Conservation (phyloP, 2,888 invertebrate genomes). For the Axea sp. region DNA sequence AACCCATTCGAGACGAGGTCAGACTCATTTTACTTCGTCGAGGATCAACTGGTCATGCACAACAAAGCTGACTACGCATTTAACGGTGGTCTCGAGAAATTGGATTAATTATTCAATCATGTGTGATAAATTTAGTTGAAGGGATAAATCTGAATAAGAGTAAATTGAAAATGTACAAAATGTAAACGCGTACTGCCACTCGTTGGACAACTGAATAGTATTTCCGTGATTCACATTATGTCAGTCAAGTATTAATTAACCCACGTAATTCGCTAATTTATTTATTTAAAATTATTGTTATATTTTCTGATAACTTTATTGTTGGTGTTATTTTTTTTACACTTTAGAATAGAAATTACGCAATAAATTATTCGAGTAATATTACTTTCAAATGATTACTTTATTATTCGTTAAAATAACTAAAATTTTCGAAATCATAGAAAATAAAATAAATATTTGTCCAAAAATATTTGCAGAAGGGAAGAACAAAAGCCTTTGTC, state of each 20-base stretch:
- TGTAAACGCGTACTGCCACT: conserved; percentile 36
- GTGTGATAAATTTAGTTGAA: no score
- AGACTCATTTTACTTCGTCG: conserved; percentile 99
- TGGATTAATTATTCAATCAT: conserved; percentile 56
- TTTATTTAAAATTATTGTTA: no score
- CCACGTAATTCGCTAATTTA: no score
- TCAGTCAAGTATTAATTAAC: no score
- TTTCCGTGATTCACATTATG: conserved; percentile 23
- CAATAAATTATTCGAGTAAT: conserved; percentile 25
- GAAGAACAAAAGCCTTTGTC: no score
- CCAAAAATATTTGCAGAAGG: background rate
- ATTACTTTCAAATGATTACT: no score
- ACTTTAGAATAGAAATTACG: conserved; percentile 19
- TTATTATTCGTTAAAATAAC: no score
- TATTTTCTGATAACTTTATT: no score
- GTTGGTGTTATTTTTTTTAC: conserved; percentile 34
- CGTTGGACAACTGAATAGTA: conserved; percentile 26
- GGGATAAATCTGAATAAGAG: no score
- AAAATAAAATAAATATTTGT: background rate
- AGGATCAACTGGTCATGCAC: conserved; percentile 98
- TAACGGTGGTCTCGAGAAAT: conserved; percentile 89
- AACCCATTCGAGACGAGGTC: conserved; percentile 98
- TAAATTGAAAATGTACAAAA: no score
- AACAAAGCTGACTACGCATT: conserved; percentile 99
- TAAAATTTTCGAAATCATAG: no score